Evolutionary conservation across 2,888 invertebrate species (phyloP), one percentile per base, ranked within the genome.

Genomic region (Nipponacmea schrenckii): DNA sequence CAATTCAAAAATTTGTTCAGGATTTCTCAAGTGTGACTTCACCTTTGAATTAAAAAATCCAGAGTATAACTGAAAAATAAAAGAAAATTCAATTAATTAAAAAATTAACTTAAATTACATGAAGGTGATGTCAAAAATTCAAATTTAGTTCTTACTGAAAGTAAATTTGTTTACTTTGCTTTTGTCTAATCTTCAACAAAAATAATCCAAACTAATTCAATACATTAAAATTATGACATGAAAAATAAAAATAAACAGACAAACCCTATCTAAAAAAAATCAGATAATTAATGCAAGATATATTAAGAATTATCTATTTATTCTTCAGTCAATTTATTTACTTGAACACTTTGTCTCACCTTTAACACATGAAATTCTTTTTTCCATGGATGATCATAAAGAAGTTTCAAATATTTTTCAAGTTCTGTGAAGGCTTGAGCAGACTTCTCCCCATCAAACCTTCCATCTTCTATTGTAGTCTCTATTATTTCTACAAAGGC

Each of bases 301-400:
- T 39, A 5, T 39, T 39, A 8, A 39, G 8, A 8, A 39, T 39
- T 31, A 3, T 31, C 31, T 5, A 31, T 31, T 5, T 31, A 31
- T 31, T 39, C 39, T 39, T 10, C 39, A 39, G 8, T 39, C 7
- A 39, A 39, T 39, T 8, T 39, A 39, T 39, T 2, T 39, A 8
- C 10, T 39, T 8, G 39, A 39, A 39, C 1, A 10, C 39, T 39
- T 39, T 8, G 10, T 39, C 76, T 74, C 67, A 82, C 82, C 77
- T 79, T 79, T 24, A 82, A 72, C 69, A 67, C 74, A 44, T 73
- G 74, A 64, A 74, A 82, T 67, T 82, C 82, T 27, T 70, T 67
- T 72, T 82, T 82, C 82, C 82, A 82, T 62, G 82, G 80, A 73
- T 75, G 77, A 45, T 77, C 69, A 62, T 69, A 75, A 62, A 82